Evolutionary conservation across 2,113 vertebrate species (phyloP), one percentile per base, ranked within the genome.

Genomic region (Lycaon pictus): DNA sequence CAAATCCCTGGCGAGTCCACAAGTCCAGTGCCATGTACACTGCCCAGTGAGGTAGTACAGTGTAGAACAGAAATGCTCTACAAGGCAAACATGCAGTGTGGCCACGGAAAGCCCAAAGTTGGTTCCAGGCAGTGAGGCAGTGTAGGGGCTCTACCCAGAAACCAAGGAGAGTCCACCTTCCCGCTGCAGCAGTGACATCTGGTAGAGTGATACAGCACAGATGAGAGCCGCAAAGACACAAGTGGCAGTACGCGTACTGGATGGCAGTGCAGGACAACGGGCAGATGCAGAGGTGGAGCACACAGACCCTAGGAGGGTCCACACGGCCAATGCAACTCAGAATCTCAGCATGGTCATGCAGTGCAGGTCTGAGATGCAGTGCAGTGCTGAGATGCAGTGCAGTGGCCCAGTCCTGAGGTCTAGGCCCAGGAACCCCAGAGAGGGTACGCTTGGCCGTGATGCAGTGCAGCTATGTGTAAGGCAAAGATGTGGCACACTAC

Each of bases 271-370:
- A 15, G 60, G 6, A 11, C 43, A 20, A 3, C 0, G 1, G 51
- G 16, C 10, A 43, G 11, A 0, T 15, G 88, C 48, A 22, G 25
- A 85, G 76, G 32, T 2, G 16, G 51, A 48, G 37, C 0, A 0
- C 5, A 9, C 37, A 69, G 95, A 58, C 80, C 32, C 15, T 32
- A 4, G 3, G 11, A 5, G 48, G 71, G 27, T 29, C 19, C 11
- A 29, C 29, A n/a, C 4, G 17, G 58, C 65, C 77, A 6, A 0
- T 0, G 56, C 19, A 11, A 43, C 1, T 23, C 22, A 16, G 63
- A 62, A 55, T 29, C 23, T 22, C 37, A 35, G 48, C 3, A 4
- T 35, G 12, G 65, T 1, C 25, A 9, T 0, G 7, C 20, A 23
- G 67, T 0, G 9, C 0, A 22, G 43, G 35, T 58, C 58, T 56